Evolutionary conservation across 2,797 vertebrate genomes (phyloP), one percentile per base, ranked within the genome.

Genomic region (Catamblyrhynchus diadema): DNA sequence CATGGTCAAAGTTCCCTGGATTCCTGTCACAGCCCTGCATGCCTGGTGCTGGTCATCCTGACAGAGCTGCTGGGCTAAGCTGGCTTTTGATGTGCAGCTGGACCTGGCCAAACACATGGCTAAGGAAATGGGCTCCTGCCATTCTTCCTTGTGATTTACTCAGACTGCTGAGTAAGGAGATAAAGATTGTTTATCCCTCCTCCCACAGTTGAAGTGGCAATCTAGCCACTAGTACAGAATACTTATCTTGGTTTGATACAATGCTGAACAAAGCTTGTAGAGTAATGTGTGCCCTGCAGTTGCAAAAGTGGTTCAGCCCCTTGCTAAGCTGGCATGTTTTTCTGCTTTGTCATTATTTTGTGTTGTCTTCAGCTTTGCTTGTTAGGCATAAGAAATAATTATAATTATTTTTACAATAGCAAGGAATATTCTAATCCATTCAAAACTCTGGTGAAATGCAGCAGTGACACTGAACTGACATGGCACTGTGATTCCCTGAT

Each of bases 1-100:
- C 14, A 1, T 15, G n/a, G 41, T 35, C 0, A 2, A n/a, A 27
- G 39, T 42, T 75, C 47, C 42, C 24, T 6, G 6, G 42, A 2
- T 2, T 32, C 32, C 32, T 59, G 53, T 51, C 7, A 2, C 21
- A 66, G 3, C 20, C 48, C 35, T 33, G 2, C 0, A 0, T 21
- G 6, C 53, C 57, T n/a, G 48, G 45, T 56, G 35, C 47, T 24
- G 7, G 3, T n/a, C 35, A 21, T 27, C 28, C 64, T 61, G 62
- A 27, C 54, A 23, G 45, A 51, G 16, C 53, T 53, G 20, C 23
- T 20, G 5, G 45, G 32, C 41, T 37, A 23, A 61, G 51, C 50
- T 78, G 65, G 33, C 2, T 10, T 51, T 27, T 16, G 17, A 7
- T 14, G 22, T 51, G 37, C 65, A 23, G n/a, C 39, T 62, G 60